These are phyloP conservation scores for Platyura marginata DNA, from an alignment of 1,140 invertebrate genomes.

Conservation along the genomic window DNA sequence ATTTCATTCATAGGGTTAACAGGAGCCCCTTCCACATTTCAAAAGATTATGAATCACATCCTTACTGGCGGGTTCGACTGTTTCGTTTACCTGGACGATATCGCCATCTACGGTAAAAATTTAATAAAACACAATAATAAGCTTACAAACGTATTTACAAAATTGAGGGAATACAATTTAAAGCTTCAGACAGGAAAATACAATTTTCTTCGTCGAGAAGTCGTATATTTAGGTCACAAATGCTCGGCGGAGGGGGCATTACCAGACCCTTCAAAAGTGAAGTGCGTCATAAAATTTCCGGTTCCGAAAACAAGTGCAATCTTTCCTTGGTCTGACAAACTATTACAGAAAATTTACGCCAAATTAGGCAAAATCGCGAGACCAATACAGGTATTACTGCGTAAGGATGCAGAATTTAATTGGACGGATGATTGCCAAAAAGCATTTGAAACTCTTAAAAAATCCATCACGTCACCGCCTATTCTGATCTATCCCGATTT, in stretches of 20 bases:
- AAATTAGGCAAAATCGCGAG: conserved; percentile 8
- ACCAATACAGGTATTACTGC: conserved; percentile 1
- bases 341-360: conserved; percentile 12
- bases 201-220: conserved; percentile 6
- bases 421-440: neutral
- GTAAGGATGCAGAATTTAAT: neutral
- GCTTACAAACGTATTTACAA: neutral
- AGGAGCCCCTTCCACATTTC: too few species aligned
- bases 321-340: conserved; percentile 11
- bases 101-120: neutral
- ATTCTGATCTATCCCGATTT: conserved; percentile 6
- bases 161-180: conserved; percentile 3
- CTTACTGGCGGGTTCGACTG: too few species aligned
- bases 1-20: too few species aligned
- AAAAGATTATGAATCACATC: too few species aligned
- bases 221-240: conserved; percentile 10
- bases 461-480: neutral
- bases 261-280: conserved; percentile 2
- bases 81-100: neutral
- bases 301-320: conserved; percentile 9
- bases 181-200: conserved; percentile 11
- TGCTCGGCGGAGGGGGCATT: conserved; percentile 2
- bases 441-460: neutral
- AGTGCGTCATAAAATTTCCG: conserved; percentile 6
- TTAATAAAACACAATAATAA: neutral